Evolutionary conservation across 2,113 vertebrate species (phyloP).

Genomic region (Agapornis roseicollis): DNA sequence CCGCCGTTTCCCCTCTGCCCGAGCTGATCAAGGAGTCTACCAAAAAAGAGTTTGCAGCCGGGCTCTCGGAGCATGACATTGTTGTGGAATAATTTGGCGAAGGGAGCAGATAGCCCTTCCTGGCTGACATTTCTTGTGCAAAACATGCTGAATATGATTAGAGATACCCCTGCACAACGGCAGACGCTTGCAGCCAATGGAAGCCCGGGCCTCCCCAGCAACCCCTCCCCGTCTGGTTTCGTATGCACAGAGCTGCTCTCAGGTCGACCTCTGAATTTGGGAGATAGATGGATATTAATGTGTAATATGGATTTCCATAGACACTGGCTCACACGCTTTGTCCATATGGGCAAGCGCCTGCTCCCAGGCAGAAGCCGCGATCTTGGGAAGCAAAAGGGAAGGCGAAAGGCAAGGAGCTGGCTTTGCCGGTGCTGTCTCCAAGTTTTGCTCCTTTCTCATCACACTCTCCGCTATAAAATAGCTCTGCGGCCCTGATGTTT

Average conservation of each 20-base stretch:
- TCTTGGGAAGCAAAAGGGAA: neutral
- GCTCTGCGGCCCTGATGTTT: constrained; percentile 25
- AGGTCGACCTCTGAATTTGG: constrained; percentile 87
- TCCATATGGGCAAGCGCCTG: neutral
- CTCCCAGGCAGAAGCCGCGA: neutral
- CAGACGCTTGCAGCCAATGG: constrained; percentile 93
- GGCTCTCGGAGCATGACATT: constrained; percentile 99
- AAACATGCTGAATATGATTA: constrained; percentile 99
- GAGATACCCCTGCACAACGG: constrained; percentile 93
- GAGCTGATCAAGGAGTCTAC: constrained; percentile 97
- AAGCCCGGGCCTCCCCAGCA: constrained; percentile 82
- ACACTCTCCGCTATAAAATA: constrained; percentile 34
- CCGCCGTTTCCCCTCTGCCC: constrained; percentile 85
- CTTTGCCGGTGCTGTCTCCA: neutral
- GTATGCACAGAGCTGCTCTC: constrained; percentile 82
- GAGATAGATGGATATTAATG: constrained; percentile 78
- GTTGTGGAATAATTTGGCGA: constrained; percentile 96
- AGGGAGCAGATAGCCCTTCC: constrained; percentile 97
- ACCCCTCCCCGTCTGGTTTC: constrained; percentile 92
- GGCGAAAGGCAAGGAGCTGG: neutral
- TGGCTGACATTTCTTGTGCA: constrained; percentile 99
- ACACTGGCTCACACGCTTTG: neutral
- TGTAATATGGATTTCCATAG: constrained; percentile 74
- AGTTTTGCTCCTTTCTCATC: constrained; percentile 18
- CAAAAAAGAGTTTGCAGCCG: constrained; percentile 96